Evolutionary conservation across 2,888 invertebrate species (phyloP).

Genomic region (Apodemia duryi): DNA sequence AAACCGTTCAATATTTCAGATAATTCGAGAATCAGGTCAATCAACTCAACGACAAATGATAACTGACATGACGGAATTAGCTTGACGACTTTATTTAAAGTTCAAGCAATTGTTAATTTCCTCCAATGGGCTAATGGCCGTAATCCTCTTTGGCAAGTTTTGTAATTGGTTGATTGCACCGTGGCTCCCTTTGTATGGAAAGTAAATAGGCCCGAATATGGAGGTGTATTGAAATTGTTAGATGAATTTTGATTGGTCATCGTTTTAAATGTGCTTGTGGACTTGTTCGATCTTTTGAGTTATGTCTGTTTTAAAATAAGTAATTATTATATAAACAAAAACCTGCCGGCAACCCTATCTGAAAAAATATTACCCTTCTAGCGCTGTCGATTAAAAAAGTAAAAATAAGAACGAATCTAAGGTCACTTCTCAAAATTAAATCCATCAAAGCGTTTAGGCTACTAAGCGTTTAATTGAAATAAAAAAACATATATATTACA

Average conservation of each 20-base stretch:
- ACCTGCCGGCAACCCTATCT: neutral
- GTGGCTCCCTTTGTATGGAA: slow-evolving; percentile 30
- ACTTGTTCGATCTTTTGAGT: neutral
- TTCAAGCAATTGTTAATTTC: slow-evolving; percentile 77
- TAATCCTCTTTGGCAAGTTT: slow-evolving; percentile 62
- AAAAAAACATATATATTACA: too few species aligned
- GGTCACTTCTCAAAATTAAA: too few species aligned
- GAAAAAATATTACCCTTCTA: too few species aligned
- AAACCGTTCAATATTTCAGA: slow-evolving; percentile 29
- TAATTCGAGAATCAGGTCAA: slow-evolving; percentile 43
- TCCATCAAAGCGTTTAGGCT: too few species aligned
- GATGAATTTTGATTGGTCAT: slow-evolving; percentile 4
- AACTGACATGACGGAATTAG: slow-evolving; percentile 72
- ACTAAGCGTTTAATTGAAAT: too few species aligned
- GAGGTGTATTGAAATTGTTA: slow-evolving; percentile 5
- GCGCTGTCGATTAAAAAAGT: too few species aligned
- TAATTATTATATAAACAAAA: neutral
- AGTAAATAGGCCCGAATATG: slow-evolving; percentile 14
- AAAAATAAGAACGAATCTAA: too few species aligned
- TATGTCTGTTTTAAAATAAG: too few species aligned
- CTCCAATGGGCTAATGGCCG: slow-evolving; percentile 73
- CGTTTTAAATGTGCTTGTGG: neutral
- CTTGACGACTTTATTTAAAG: slow-evolving; percentile 73
- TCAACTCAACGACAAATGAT: slow-evolving; percentile 63
- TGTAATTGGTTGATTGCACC: slow-evolving; percentile 39